Evolutionary conservation across 2,888 invertebrate genomes (phyloP).

Genomic region (Tenthredo distinguenda): DNA sequence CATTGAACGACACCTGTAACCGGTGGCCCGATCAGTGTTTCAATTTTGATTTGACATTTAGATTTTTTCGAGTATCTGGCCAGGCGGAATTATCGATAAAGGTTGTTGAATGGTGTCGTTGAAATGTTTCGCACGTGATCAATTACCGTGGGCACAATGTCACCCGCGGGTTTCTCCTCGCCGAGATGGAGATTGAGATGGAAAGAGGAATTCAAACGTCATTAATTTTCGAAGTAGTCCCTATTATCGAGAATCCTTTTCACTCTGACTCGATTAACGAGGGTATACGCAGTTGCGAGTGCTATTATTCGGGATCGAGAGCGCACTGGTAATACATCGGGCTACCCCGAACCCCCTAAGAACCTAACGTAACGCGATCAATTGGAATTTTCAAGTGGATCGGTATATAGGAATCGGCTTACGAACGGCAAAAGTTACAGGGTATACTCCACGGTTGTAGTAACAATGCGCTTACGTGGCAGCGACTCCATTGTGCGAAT

Average conservation of each 20-base stretch:
- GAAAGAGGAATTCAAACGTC: conserved; percentile 36
- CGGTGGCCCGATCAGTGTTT: not conserved
- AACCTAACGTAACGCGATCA: conserved; percentile 40
- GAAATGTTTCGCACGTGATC: conserved; percentile 9
- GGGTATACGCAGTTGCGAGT: conserved; percentile 16
- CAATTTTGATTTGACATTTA: not conserved
- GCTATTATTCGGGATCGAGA: conserved; percentile 44
- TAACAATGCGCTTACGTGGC: conserved; percentile 29
- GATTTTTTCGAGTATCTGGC: not conserved
- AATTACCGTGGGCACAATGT: conserved; percentile 14
- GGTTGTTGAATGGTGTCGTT: not conserved
- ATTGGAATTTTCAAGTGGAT: conserved; percentile 42
- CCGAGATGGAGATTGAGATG: not conserved
- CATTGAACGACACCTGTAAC: not conserved
- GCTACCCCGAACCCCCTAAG: not conserved
- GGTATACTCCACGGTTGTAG: conserved; percentile 12
- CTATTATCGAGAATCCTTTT: conserved; percentile 50
- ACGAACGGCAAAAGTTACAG: conserved; percentile 17
- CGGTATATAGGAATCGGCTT: not conserved
- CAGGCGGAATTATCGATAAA: not conserved
- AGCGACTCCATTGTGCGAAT: conserved; percentile 21
- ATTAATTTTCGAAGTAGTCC: conserved; percentile 45
- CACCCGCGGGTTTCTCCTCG: not conserved
- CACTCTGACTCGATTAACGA: conserved; percentile 43
- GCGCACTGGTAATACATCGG: conserved; percentile 41